A percentile compares a stretch with the other conserved stretches of the same genome.
These are phyloP conservation scores for Catagonus wagneri DNA, from an alignment of 2,113 vertebrate species.

Conservation along the genomic window DNA sequence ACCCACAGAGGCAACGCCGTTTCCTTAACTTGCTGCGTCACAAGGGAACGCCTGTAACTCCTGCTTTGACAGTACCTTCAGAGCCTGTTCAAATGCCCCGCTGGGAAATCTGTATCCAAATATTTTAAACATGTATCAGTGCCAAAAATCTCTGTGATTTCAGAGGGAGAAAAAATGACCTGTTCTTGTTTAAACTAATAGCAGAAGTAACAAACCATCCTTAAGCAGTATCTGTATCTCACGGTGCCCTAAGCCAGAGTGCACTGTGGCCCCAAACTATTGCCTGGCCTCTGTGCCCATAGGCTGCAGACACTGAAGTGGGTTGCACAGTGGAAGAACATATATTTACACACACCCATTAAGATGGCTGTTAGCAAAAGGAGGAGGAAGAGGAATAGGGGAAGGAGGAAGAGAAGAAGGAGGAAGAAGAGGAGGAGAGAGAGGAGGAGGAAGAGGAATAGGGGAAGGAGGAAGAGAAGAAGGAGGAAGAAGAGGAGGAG, in stretches of 20 bases:
- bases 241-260: constrained; percentile 7
- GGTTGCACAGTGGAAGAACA: background rate
- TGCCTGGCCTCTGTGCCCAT: background rate
- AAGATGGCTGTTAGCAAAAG: background rate
- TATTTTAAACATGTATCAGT: background rate
- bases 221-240: background rate
- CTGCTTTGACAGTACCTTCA: background rate
- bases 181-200: background rate
- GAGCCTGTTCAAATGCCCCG: background rate
- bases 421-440: background rate
- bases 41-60: too few species aligned
- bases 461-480: too few species aligned
- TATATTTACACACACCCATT: background rate
- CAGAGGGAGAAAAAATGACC: background rate
- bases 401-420: too few species aligned
- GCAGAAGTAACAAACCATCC: background rate
- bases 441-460: background rate
- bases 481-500: too few species aligned
- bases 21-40: too few species aligned
- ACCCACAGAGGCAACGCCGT: too few species aligned
- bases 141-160: background rate
- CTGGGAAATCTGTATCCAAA: background rate
- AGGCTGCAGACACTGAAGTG: background rate
- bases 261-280: background rate
- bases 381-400: background rate